Base-by-base conservation (phyloP, 1,140 invertebrate species). In the Stenopsyche tienmushanensis region DNA sequence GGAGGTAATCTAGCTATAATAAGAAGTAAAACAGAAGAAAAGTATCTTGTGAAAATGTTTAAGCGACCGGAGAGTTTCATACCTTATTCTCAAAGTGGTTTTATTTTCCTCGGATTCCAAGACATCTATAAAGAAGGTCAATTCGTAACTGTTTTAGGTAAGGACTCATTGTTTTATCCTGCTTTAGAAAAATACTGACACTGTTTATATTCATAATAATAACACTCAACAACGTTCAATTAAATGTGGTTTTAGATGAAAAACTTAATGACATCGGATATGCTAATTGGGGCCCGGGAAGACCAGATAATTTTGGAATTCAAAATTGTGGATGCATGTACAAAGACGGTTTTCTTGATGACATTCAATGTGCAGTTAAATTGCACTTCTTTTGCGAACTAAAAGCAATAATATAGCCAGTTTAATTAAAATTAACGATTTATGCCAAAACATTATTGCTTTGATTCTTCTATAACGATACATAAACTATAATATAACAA, bases 1-100 rank as follows among this genome's bases (percentile, higher is more conserved):
- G 59, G 59, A 7, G 62, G 39, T 25, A 52, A 69, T 44, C 49
- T 71, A 7, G 69, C 63, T 1, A 49, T 69, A 1, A 45, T 71
- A 2, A 65, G 64, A 41, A 63, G 50, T 1, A 50, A 55, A 42
- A 39, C 49, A 18, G 69, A 71, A 47, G 29, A 21, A 24, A 29
- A 23, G 1, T 23, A 17, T 26, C 15, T 60, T 1, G 2, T 23
- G 5, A 15, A 45, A 5, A 42, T 44, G 34, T 9, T 58, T 9
- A 54, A 54, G 8, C 9, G 3, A 1, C 52, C 24, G 1, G 29
- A 54, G 7, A 5, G 21, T 25, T 8, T 17, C n/a, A 3, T 34
- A 54, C 29, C 23, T 15, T 26, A 25, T 26, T 2, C 5, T 26
- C 3, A 3, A 10, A 54, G n/a, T n/a, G 7, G 5, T 13, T 5